Evolutionary conservation across 1,140 invertebrate genomes (phyloP).

Genomic region (Drosophila neocordata): DNA sequence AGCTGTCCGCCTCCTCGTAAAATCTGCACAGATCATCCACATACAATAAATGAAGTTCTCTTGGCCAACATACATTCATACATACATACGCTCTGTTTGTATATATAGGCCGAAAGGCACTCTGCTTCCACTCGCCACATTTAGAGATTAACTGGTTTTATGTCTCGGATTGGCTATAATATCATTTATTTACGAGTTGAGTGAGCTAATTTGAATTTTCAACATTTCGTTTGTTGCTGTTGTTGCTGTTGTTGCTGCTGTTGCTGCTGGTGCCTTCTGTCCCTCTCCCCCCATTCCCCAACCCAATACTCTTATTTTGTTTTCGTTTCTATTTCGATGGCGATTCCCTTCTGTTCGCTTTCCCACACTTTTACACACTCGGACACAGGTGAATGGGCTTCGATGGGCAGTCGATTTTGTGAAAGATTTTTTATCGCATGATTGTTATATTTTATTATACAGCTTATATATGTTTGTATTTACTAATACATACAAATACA

Average conservation of each 20-base stretch:
- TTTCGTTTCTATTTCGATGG: slow-evolving; percentile 50
- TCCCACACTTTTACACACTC: slow-evolving; percentile 75
- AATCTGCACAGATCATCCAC: slow-evolving; percentile 11
- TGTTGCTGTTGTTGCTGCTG: slow-evolving; percentile 10
- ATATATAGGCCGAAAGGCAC: neutral
- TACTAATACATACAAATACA: neutral
- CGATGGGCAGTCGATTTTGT: slow-evolving; percentile 47
- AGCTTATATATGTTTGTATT: slow-evolving; percentile 33
- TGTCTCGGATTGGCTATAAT: slow-evolving; percentile 80
- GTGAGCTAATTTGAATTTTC: slow-evolving; percentile 82
- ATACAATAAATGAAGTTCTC: no score
- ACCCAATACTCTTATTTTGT: slow-evolving; percentile 11
- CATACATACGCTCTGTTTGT: no score
- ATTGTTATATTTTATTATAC: slow-evolving; percentile 81
- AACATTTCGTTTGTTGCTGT: slow-evolving; percentile 71
- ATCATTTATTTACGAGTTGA: slow-evolving; percentile 81
- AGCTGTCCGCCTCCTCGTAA: slow-evolving; percentile 4
- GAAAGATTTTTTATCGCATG: slow-evolving; percentile 79
- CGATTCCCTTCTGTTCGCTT: slow-evolving; percentile 38
- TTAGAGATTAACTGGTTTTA: slow-evolving; percentile 82
- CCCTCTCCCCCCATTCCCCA: no score
- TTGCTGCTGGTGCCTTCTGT: slow-evolving; percentile 39
- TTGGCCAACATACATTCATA: no score
- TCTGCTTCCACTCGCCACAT: slow-evolving; percentile 53
- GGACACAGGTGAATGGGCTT: slow-evolving; percentile 69